Evolutionary conservation across 2,888 invertebrate genomes (phyloP), one percentile per base, ranked within the genome.

Genomic region (Apomyelois bistriatella): DNA sequence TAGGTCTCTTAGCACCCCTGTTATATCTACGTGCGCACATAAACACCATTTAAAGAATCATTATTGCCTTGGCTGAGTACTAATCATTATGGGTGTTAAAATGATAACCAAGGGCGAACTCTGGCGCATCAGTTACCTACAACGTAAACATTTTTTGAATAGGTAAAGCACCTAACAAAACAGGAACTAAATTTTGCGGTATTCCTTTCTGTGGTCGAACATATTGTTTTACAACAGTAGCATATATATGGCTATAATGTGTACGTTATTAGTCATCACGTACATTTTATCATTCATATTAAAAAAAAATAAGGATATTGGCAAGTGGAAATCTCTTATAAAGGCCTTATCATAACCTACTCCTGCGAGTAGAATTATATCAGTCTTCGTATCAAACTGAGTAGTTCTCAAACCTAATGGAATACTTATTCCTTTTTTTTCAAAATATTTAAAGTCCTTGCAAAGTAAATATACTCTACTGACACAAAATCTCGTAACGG

Each of bases 21-120:
- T 85, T 79, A 81, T 75, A 71, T 74, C 66, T 71, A 64, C 75
- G 69, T 72, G 74, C 68, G 77, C 69, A 70, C 81, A 82, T 84
- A 73, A 80, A 67, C 72, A 72, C 76, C 77, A 72, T 78, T 82
- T 85, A 84, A 85, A 82, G 87, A 79, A 77, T 87, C 82, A 79
- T 88, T 88, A 86, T 86, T 83, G 76, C 68, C 65, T 74, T 64
- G 65, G 78, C 72, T 77, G 75, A 74, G 65, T 76, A 77, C 69
- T 70, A 80, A 77, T 82, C 76, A 70, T 68, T 65, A 52, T 60
- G 79, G 58, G 82, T 81, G 88, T 73, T 87, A 72, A 64, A 72
- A 22, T 5, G 59, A 66, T 58, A 50, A 70, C 74, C 87, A 88
- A 88, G 87, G 86, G 52, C 51, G 32, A 28, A 7, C n/a, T n/a